Base-by-base conservation (phyloP, 1,140 invertebrate species). In the Coelopa frigida region DNA sequence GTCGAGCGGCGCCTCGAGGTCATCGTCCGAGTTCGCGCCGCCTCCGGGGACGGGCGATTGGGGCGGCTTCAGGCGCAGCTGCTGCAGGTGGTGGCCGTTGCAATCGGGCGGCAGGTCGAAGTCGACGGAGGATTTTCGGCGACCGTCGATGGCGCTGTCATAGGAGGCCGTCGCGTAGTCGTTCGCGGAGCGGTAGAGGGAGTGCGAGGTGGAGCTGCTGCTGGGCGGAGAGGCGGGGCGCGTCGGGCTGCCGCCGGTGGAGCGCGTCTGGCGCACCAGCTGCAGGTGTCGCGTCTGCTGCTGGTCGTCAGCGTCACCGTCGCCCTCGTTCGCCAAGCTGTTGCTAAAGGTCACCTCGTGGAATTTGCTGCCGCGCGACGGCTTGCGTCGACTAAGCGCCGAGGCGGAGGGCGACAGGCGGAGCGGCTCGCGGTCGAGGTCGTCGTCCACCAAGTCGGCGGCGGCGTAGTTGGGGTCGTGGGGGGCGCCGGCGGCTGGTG, bases 321-420 rank as follows among this genome's bases (percentile, higher is more conserved):
- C 62, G 6, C 59, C 62, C 4, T 59, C 59, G 10, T 59, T 59
- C 3, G 57, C 59, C 5, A 66, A 61, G 32, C 62, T 66, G 33
- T 62, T 62, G 11, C 62, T 66, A 23, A 66, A 66, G 15, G 62
- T 66, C 21, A 66, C 62, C 48, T 66, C 62, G 10, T 66, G 62
- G 8, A 21, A 40, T 46, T 50, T 50, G 5, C 40, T 15, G 20
- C 58, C 57, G 20, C 65, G 65, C 1, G 62, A 65, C 6, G 62
- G 65, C 41, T 66, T 66, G 15, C 62, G 54, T 3, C 62, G n/a
- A n/a, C n/a, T n/a, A n/a, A n/a, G 58, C 0, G 53, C 23, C 7
- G 48, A 21, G 0, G 48, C 40, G 22, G n/a, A n/a, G n/a, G n/a
- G n/a, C n/a, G n/a, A n/a, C n/a, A n/a, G n/a, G n/a, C n/a, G n/a